Evolutionary conservation across 2,888 invertebrate genomes (phyloP), one percentile per base, ranked within the genome.

Genomic region (Bellardia bayeri): DNA sequence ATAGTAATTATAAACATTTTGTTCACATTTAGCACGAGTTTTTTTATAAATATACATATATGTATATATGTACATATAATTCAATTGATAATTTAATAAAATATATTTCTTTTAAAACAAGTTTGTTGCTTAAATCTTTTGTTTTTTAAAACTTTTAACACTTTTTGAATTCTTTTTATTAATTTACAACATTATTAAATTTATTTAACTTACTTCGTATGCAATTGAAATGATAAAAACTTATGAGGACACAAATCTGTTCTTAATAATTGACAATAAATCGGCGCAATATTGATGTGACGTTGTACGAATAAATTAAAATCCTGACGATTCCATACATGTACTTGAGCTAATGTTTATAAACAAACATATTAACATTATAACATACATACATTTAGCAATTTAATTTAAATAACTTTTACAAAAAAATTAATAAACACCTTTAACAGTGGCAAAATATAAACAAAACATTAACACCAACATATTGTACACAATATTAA

Each of bases 211-310:
- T 66, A 91, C 92, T 89, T 90, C 13, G 91, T 90, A 76, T 89
- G 90, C 4, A 92, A 61, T 5, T 90, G 90, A 87, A 88, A 92
- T 56, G 86, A 86, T 63, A 92, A 89, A 78, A 90, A 91, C 6
- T 89, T 87, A 75, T 89, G 90, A 13, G 92, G 91, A 66, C 92
- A 92, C 9, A 90, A 89, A 89, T 91, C 89, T 74, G 86, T 88
- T 63, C 89, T 72, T 42, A 91, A 71, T 68, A 92, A 68, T 68
- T 91, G 90, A 80, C 92, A 92, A 82, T 91, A 90, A 16, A 92
- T 88, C 13, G 92, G 92, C 85, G 92, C 92, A 30, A 92, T 86
- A 84, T 91, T 90, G 45, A 92, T 91, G 64, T 91, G 84, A 23
- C 87, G 87, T 75, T 87, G 87, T 30, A 87, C 23, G 61, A 87